Evolutionary conservation across 2,113 vertebrate genomes (phyloP).

Genomic region (Ameiurus melas): DNA sequence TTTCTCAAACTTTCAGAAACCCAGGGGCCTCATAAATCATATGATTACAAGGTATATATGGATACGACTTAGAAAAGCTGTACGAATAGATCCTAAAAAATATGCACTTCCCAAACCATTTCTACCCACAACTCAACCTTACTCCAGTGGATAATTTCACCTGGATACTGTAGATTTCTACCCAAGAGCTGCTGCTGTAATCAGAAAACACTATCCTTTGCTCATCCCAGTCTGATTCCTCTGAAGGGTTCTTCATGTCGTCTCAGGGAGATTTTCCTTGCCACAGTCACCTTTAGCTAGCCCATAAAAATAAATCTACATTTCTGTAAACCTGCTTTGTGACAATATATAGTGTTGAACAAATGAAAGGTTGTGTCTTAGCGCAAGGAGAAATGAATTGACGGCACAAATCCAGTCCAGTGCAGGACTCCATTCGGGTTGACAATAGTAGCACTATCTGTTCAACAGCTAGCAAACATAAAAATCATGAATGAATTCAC

Average conservation of each 20-base stretch:
- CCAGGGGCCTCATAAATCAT: background rate
- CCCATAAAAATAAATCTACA: background rate
- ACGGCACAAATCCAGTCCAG: background rate
- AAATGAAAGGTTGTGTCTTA: background rate
- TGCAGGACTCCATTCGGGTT: too few relatives aligned
- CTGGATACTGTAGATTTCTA: background rate
- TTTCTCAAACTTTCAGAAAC: background rate
- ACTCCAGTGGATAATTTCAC: background rate
- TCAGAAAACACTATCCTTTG: background rate
- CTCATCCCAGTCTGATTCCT: background rate
- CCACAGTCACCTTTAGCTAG: background rate
- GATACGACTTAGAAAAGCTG: background rate
- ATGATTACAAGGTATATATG: background rate
- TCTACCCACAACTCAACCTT: background rate
- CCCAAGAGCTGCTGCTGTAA: background rate
- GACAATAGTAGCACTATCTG: background rate
- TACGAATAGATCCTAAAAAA: background rate
- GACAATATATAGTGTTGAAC: background rate
- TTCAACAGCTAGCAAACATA: background rate
- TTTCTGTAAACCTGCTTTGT: background rate
- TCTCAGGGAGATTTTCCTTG: background rate
- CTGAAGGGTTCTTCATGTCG: background rate
- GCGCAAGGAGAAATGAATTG: background rate
- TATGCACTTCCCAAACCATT: background rate
- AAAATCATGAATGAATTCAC: background rate